Base-by-base conservation (phyloP, 2,113 vertebrate species). In the Riparia riparia region DNA sequence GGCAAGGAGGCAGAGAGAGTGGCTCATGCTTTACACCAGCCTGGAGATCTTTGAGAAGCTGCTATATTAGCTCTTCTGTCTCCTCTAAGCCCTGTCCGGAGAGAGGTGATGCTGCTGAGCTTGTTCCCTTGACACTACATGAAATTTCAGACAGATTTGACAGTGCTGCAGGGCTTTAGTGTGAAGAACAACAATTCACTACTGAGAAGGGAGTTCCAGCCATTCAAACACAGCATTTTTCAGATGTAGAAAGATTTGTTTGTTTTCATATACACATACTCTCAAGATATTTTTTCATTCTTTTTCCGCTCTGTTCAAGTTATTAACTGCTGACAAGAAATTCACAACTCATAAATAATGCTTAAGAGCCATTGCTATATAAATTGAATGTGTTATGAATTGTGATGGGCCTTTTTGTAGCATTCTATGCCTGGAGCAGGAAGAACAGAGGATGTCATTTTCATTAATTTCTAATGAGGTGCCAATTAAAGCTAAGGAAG, bases 391-490 rank as follows among this genome's bases (percentile, higher is more conserved):
- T 96, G 98, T 98, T 98, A 98, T 97, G 98, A 98, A 98, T 98
- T 97, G 97, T 97, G 97, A 98, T 98, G 96, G 97, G 97, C 89
- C 97, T 98, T 98, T 98, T 98, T 98, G 98, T 98, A 98, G 97
- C 86, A 21, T 97, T 98, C 89, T 34, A 14, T 29, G 98, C 98
- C 98, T 76, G 81, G 90, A 98, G 98, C 98, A 97, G 97, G 96
- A 98, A 98, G 98, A 98, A 98, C 97, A 98, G 98, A 98, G 97
- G 98, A 98, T 98, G 98, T 98, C 97, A 97, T 98, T 98, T 98
- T 98, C 98, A 98, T 98, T 98, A 98, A 98, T 98, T 98, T 98
- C 98, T 98, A 98, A 98, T 98, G 98, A 98, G 98, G 97, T 98
- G 97, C 98, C 98, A 98, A 98, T 98, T 98, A 98, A 98, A 98